Base-by-base conservation (phyloP, 2,113 vertebrate genomes). In the Ameiurus melas region DNA sequence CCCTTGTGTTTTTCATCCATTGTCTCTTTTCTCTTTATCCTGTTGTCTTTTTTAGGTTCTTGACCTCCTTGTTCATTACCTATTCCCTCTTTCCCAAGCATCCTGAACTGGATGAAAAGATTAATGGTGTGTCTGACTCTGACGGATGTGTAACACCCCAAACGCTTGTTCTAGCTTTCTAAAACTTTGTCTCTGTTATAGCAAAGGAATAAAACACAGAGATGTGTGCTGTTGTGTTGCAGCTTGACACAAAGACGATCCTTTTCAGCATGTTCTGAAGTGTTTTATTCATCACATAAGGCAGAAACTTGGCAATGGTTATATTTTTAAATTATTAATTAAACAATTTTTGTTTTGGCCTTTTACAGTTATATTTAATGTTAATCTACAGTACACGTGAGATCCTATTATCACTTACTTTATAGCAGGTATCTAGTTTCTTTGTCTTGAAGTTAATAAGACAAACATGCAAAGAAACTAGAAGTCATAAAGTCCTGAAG, bases 121-220 rank as follows among this genome's bases (percentile, higher is more conserved):
- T 57, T 86, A 86, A 84, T 47, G 60, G 25, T 5, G 1, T 71
- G 36, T 75, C 86, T 71, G 33, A 47, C 30, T 82, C n/a, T 81
- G 66, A 83, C 55, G 19, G 47, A 77, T 83, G 47, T 83, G 19
- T 83, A 85, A 66, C 75, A 77, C 30, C 43, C 47, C 68, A 77
- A 47, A 58, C 19, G 53, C 70, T 43, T 81, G 39, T 88, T 86
- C 53, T 77, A 62, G 68, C 79, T 79, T 83, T 39, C 36, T 58
- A 64, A 86, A 88, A 88, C 57, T 64, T 87, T 55, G 39, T 64
- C 39, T 84, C 71, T 57, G 71, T 85, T 89, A 87, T 75, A 1
- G 12, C 3, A 2, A 51, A 27, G 12, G 75, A 78, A 53, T 51
- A 8, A 75, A 75, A 43, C 19, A 43, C 36, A 78, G 12, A 51